Conservation (phyloP, 92 coral and sea anemone species). For the Paragorgia papillata region DNA sequence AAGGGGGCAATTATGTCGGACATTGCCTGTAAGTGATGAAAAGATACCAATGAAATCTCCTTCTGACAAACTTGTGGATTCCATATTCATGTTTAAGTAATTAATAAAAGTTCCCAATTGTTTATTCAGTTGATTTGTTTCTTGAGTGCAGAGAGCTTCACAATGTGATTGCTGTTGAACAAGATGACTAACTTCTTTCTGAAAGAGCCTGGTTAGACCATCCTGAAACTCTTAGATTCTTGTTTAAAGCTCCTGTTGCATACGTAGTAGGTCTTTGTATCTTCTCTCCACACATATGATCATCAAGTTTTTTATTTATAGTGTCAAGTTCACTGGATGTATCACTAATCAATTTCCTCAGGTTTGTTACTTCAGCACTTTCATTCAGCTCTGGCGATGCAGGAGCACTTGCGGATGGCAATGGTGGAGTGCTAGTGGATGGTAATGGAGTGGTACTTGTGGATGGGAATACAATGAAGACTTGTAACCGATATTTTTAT, state of each 20-base stretch:
- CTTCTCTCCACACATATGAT: slow-evolving; percentile 1
- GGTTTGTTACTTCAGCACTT: neutral
- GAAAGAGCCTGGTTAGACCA: neutral
- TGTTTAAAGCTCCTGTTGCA: slow-evolving; percentile 29
- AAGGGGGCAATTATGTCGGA: slow-evolving; percentile 39
- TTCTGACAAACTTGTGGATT: slow-evolving; percentile 28
- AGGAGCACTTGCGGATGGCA: too few relatives aligned
- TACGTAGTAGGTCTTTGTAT: slow-evolving; percentile 16
- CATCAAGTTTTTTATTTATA: slow-evolving; percentile 3
- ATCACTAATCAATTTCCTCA: neutral
- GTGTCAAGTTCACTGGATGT: neutral
- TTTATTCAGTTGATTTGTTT: slow-evolving; percentile 23
- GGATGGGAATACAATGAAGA: neutral
- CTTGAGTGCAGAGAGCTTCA: slow-evolving; percentile 39
- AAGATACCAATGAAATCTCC: slow-evolving; percentile 31
- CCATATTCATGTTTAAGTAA: slow-evolving; percentile 30
- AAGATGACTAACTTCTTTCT: slow-evolving; percentile 43
- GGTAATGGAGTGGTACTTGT: too few relatives aligned
- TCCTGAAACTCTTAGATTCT: slow-evolving; percentile 37
- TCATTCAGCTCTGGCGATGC: too few relatives aligned
- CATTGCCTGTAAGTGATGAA: slow-evolving; percentile 31
- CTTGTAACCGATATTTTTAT: slow-evolving; percentile 32
- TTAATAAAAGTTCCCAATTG: slow-evolving; percentile 33
- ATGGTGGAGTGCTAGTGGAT: too few relatives aligned
- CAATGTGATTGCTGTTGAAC: slow-evolving; percentile 17